Conservation (phyloP, 2,113 vertebrate genomes). For the Cynocephalus volans region DNA sequence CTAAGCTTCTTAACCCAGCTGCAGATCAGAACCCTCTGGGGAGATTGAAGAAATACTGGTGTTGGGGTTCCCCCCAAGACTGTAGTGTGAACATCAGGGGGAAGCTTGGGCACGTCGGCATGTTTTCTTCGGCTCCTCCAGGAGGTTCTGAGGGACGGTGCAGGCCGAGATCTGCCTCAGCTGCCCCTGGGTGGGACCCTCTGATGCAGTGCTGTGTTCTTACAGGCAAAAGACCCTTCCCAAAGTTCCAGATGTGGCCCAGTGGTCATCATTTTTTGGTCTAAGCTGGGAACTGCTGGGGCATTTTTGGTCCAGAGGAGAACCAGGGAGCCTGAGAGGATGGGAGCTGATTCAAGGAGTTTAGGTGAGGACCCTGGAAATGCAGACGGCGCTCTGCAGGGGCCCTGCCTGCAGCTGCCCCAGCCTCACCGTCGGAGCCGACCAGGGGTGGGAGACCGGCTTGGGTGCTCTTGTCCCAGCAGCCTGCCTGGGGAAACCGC, state of each 20-base stretch:
- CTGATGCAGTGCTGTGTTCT: no score
- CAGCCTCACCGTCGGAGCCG: neutral
- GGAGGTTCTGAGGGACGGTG: neutral
- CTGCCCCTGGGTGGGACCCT: neutral
- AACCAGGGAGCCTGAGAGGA: neutral
- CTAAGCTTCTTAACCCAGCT: neutral
- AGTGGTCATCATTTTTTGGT: neutral
- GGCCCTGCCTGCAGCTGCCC: neutral
- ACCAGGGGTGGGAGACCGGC: neutral
- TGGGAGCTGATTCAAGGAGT: accelerated
- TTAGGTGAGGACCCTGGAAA: no score
- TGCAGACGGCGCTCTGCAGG: no score
- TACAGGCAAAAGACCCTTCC: no score
- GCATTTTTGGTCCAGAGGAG: accelerated
- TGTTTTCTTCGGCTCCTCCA: neutral
- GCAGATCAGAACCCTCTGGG: neutral
- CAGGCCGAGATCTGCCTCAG: neutral
- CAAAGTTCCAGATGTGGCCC: neutral
- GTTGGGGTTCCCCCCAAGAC: no score
- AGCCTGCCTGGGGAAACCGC: neutral
- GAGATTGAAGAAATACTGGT: neutral
- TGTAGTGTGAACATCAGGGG: neutral
- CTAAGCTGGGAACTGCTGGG: neutral
- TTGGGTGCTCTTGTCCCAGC: no score
- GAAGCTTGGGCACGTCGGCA: accelerated